Percentiles rank a stretch among this genome's conserved stretches.
Evolutionary conservation across 2,888 invertebrate genomes (phyloP).

Genomic region (Hylaea fasciaria): DNA sequence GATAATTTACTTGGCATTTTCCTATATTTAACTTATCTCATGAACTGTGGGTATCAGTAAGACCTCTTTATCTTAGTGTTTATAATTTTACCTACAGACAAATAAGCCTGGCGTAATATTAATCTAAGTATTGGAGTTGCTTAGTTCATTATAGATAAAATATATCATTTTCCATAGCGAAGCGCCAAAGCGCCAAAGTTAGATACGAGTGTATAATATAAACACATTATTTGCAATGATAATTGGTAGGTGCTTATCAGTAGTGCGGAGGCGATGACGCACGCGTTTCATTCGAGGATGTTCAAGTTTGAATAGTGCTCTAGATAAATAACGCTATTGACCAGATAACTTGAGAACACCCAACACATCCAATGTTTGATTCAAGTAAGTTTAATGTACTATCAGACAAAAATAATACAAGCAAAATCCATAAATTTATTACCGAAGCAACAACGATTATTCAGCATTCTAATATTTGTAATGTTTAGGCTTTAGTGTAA

Average conservation of each 20-base stretch:
- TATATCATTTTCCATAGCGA: slow-evolving; percentile 56
- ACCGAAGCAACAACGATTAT: too few species aligned
- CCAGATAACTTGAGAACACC: background rate
- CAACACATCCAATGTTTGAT: background rate
- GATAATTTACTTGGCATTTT: slow-evolving; percentile 65
- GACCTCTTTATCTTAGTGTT: slow-evolving; percentile 76
- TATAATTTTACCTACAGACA: slow-evolving; percentile 56
- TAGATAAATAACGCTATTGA: slow-evolving; percentile 21
- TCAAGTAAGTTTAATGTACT: background rate
- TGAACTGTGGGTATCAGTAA: slow-evolving; percentile 75
- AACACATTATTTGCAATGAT: slow-evolving; percentile 83
- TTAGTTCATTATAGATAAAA: slow-evolving; percentile 54
- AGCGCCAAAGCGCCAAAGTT: slow-evolving; percentile 63
- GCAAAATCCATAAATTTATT: too few species aligned
- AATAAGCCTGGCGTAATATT: slow-evolving; percentile 65
- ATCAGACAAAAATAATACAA: too few species aligned
- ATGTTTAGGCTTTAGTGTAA: too few species aligned
- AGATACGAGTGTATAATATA: slow-evolving; percentile 71
- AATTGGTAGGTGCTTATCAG: slow-evolving; percentile 80
- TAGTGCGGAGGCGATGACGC: slow-evolving; percentile 81
- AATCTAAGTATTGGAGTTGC: slow-evolving; percentile 61
- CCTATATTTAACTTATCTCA: slow-evolving; percentile 77
- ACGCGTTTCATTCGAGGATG: slow-evolving; percentile 66
- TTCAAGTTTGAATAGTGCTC: slow-evolving; percentile 29
- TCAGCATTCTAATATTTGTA: too few species aligned